Conservation (phyloP, 2,888 invertebrate species). For the Hydrotaea cyrtoneurina region DNA sequence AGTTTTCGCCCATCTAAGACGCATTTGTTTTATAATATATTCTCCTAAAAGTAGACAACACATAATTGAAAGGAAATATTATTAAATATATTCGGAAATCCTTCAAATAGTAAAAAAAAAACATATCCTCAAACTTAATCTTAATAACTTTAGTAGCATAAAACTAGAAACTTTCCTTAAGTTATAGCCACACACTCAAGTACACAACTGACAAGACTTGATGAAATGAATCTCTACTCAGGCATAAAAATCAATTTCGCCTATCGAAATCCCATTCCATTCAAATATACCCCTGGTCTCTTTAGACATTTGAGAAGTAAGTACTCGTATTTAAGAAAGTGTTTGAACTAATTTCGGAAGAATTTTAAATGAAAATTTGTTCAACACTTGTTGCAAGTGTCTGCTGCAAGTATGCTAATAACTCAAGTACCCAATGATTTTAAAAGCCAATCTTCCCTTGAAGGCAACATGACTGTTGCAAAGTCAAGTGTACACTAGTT, state of each 20-base stretch:
- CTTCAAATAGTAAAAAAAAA: too few relatives aligned
- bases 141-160: too few relatives aligned
- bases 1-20: too few relatives aligned
- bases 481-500: background rate
- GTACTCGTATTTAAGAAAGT: background rate
- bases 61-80: too few relatives aligned
- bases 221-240: background rate
- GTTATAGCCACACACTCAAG: too few relatives aligned
- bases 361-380: slow-evolving; percentile 47
- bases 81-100: too few relatives aligned
- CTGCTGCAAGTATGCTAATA: slow-evolving; percentile 52
- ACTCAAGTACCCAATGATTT: slow-evolving; percentile 60
- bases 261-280: background rate
- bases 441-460: slow-evolving; percentile 60
- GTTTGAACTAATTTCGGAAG: background rate
- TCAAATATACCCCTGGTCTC: too few relatives aligned
- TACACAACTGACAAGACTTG: background rate
- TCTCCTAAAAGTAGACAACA: too few relatives aligned
- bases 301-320: too few relatives aligned
- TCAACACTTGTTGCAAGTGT: slow-evolving; percentile 36
- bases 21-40: too few relatives aligned
- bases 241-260: slow-evolving; percentile 1
- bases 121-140: too few relatives aligned
- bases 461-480: slow-evolving; percentile 40
- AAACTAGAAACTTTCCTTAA: too few relatives aligned